Base-by-base conservation (phyloP, 2,888 invertebrate species). In the Octonoba sinensis region DNA sequence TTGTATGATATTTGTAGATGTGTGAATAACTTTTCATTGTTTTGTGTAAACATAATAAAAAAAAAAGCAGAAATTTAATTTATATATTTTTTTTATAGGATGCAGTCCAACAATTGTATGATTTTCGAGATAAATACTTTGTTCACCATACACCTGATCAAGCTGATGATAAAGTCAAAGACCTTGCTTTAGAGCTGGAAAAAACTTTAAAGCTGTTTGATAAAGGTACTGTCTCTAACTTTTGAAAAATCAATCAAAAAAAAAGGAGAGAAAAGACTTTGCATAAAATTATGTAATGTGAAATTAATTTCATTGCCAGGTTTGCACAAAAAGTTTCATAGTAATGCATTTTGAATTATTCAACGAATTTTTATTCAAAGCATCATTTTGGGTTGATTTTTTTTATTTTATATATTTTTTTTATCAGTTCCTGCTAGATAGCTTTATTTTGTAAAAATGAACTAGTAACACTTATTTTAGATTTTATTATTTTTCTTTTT, bases 91-190 rank as follows among this genome's bases (percentile, higher is more conserved):
- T 59, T 69, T 71, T 54, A 11, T 54, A 83, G 83, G 70, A 74
- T 18, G 57, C 44, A 65, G 92, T 95, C 0, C 89, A 92, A 83
- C 89, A 91, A 0, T 88, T 95, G 64, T 94, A 93, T 87, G 86
- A 89, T 46, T 95, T 92, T 88, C 91, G 94, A 86, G 94, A 95
- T 88, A 91, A 93, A 86, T 95, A 93, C 89, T 94, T 95, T 89
- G 94, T 93, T 87, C 92, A 91, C 84, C 92, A 93, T 89, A 89
- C 92, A 11, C 89, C 94, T 51, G 92, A 93, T 84, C 90, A 92
- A 88, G 94, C 94, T 0, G 87, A 90, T 22, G 90, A 92, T 60
- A 94, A 93, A 87, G 91, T 90, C 84, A 89, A 89, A 82, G 91
- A 92, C 86, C 91, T 94, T 1, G 91, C 92, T 85, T 90, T 90